A percentile compares a stretch with the other conserved stretches of the same genome.
Evolutionary conservation across 2,797 vertebrate genomes (phyloP).

Genomic region (Bovichtus diacanthus): DNA sequence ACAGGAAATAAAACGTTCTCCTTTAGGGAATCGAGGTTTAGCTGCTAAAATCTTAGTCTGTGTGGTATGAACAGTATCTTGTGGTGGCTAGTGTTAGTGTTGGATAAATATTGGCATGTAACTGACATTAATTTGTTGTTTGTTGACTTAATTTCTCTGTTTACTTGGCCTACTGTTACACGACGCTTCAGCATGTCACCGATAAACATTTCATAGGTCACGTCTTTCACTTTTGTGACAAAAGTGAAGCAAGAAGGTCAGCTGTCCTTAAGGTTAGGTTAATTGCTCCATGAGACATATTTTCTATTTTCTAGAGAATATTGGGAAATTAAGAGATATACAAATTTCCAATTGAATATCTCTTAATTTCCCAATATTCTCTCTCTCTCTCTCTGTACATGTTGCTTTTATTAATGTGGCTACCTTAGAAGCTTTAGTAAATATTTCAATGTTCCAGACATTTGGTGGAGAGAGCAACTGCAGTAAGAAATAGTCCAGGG

Average conservation of each 20-base stretch:
- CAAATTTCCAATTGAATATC: no score
- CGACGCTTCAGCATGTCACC: background rate
- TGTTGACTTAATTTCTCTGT: background rate
- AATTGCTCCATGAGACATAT: no score
- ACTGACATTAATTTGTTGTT: background rate
- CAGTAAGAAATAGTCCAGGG: background rate
- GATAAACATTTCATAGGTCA: no score
- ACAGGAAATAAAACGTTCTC: background rate
- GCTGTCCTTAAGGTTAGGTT: no score
- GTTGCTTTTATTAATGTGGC: background rate
- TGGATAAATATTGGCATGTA: no score
- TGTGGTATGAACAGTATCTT: background rate
- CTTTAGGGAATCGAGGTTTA: no score
- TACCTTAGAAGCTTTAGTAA: background rate
- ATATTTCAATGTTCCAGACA: background rate
- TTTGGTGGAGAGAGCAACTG: background rate
- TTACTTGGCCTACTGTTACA: background rate
- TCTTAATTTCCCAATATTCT: no score
- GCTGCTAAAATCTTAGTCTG: no score
- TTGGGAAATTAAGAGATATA: background rate
- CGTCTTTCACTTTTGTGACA: no score
- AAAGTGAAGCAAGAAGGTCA: no score
- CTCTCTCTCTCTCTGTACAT: background rate
- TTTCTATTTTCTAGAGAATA: no score
- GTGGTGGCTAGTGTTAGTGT: no score